Evolutionary conservation across 2,113 vertebrate species (phyloP).

Genomic region (Zeus faber): DNA sequence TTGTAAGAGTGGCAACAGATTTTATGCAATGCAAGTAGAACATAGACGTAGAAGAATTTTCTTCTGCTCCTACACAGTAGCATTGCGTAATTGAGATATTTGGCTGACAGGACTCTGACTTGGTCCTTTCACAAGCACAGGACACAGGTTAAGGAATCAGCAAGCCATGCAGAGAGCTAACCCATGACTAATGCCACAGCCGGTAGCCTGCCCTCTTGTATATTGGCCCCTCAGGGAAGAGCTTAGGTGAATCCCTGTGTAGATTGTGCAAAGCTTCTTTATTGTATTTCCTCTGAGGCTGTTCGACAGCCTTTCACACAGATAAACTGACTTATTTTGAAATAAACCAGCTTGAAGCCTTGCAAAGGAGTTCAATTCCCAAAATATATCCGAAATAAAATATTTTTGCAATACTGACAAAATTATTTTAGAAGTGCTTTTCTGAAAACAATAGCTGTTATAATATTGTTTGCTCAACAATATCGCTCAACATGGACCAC

Average conservation of each 20-base stretch:
- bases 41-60: no score
- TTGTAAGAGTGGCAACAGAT: no score
- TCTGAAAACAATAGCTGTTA: no score
- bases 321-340: no score
- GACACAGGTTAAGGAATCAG: constrained; percentile 33
- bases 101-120: neutral
- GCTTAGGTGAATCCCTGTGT: constrained; percentile 24
- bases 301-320: constrained; percentile 5
- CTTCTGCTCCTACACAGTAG: neutral
- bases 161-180: constrained; percentile 14
- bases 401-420: no score
- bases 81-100: constrained; percentile 9
- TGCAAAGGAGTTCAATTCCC: no score
- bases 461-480: no score
- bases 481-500: no score
- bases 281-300: neutral
- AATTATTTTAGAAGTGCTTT: no score
- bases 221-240: constrained; percentile 10
- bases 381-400: no score
- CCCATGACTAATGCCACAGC: constrained; percentile 30
- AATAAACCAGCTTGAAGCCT: no score
- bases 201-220: constrained; percentile 15
- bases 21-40: no score
- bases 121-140: constrained; percentile 20
- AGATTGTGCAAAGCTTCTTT: constrained; percentile 13